Evolutionary conservation across 1,140 invertebrate species (phyloP), one percentile per base, ranked within the genome.

Genomic region (Drosophila paulistorum): DNA sequence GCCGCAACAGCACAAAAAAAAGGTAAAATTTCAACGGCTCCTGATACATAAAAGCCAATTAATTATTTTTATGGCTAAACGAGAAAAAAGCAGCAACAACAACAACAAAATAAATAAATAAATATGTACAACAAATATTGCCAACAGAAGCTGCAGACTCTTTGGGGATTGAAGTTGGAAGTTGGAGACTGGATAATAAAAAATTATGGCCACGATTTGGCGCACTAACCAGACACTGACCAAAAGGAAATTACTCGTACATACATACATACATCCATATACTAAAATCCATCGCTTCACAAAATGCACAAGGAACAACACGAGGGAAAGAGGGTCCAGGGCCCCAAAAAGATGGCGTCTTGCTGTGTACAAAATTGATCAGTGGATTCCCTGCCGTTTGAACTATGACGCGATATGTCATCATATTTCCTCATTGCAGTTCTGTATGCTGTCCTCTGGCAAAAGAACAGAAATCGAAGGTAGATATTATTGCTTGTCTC

Each of bases 321-420:
- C 23, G 23, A 11, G 35, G 10, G 35, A 11, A 0, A 23, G 17
- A 23, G 45, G 10, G 4, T 20, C 45, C 10, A 13, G 20, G 45
- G 45, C 17, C 45, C 75, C 71, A 74, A 82, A 91, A 91, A 89
- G 90, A 91, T 91, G 91, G 91, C 89, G 89, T 85, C 90, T 70
- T 91, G 90, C 90, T 91, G 90, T 82, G 90, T 90, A 81, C 77
- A 91, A 91, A 91, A 91, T 91, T 91, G 90, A 91, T 91, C 90
- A 91, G 85, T 80, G 90, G 91, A 91, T 81, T 91, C 90, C 90
- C 90, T 91, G 90, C 90, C 90, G 90, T 90, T 91, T 91, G 90
- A 91, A 91, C 90, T 91, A 91, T 91, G 90, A 91, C 90, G 90
- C 90, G 90, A 91, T 91, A 91, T 91, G 90, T 91, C 90, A 91